A percentile compares a stretch with the other conserved stretches of the same genome.
These are phyloP conservation scores for Limnephilus lunatus DNA, from an alignment of 2,888 invertebrate species.

Conservation along the genomic window DNA sequence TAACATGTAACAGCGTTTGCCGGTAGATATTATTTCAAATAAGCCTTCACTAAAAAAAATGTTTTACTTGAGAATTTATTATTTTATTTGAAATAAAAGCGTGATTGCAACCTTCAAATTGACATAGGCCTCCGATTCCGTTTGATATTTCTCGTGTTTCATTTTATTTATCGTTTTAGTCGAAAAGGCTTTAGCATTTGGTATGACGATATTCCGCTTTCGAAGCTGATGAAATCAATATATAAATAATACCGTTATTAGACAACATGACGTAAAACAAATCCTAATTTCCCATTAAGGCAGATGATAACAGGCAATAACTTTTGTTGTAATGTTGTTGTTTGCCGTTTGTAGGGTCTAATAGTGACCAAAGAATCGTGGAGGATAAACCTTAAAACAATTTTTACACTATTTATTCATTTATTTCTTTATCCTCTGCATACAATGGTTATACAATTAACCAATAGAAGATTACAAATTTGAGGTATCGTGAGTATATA, in stretches of 20 bases:
- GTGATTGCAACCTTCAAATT: background rate
- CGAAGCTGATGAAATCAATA: background rate
- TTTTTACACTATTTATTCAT: background rate
- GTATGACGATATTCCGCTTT: background rate
- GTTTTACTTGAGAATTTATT: background rate
- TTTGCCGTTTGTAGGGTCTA: background rate
- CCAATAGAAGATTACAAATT: no score
- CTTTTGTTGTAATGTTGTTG: constrained; percentile 29
- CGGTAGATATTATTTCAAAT: background rate
- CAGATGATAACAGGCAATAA: constrained; percentile 36
- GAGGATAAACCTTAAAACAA: background rate
- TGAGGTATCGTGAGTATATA: no score
- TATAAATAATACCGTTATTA: background rate
- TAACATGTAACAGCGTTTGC: background rate
- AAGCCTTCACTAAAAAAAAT: background rate
- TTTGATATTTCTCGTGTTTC: background rate
- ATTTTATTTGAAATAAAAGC: background rate
- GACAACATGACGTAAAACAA: constrained; percentile 5
- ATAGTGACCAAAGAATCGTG: background rate
- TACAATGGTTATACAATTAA: no score
- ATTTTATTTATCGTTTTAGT: background rate
- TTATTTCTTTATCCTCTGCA: no score
- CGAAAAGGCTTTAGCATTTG: background rate
- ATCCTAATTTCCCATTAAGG: constrained; percentile 27
- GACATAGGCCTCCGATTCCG: background rate